These are phyloP conservation scores for Brienomyrus brachyistius DNA, from an alignment of 2,113 vertebrate genomes.

Conservation along the genomic window DNA sequence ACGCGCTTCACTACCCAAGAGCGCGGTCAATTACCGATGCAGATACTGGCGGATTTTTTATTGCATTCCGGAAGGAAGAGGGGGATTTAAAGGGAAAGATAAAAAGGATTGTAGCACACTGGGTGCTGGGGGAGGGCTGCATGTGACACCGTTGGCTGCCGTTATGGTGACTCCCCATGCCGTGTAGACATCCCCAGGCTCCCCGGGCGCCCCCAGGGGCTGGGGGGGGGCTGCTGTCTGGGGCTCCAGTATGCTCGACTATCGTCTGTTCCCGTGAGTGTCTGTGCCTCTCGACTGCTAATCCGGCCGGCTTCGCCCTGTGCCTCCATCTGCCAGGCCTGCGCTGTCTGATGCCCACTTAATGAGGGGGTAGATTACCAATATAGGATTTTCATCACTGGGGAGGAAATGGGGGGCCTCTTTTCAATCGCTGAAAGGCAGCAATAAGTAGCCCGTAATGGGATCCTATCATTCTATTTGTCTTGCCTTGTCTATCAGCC, in stretches of 20 bases:
- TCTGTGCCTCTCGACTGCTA: neutral
- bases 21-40: neutral
- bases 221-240: neutral
- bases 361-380: slow-evolving; percentile 14
- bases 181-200: neutral
- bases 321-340: neutral
- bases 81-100: neutral
- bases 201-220: neutral
- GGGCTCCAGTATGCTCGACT: neutral
- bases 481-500: neutral
- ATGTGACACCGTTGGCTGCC: neutral
- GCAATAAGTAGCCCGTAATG: slow-evolving; percentile 4
- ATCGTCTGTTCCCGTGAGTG: neutral
- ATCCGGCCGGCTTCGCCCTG: neutral
- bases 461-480: slow-evolving; percentile 16
- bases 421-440: slow-evolving; percentile 13
- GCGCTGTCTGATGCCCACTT: neutral
- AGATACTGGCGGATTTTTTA: neutral
- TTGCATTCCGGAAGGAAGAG: neutral
- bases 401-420: neutral
- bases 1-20: neutral
- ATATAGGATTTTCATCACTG: slow-evolving; percentile 13
- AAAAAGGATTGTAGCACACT: neutral
- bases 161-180: neutral
- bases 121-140: neutral